A percentile compares a stretch with the other conserved stretches of the same genome.
Evolutionary conservation across 2,113 vertebrate genomes (phyloP).

Genomic region (Sinocyclocheilus rhinocerous): DNA sequence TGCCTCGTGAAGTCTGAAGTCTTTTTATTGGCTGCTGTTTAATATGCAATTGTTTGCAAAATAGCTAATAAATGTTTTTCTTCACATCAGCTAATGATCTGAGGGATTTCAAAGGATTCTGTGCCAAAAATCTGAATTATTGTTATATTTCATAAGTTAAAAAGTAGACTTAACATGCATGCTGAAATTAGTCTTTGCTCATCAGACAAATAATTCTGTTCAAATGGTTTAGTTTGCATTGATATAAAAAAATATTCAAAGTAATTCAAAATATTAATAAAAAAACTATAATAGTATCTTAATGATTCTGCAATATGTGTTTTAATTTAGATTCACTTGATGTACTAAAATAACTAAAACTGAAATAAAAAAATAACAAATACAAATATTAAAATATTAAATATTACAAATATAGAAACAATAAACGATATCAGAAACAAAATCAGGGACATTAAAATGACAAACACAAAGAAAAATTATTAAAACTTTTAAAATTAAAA

Average conservation of each 20-base stretch:
- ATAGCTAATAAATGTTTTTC: background rate
- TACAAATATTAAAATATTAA: no score
- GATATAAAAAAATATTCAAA: background rate
- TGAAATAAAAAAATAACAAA: no score
- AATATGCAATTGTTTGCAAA: background rate
- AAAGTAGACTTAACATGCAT: background rate
- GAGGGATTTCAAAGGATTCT: background rate
- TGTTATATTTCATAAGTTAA: background rate
- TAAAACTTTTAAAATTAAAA: no score
- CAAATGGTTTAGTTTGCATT: background rate
- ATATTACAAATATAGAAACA: no score
- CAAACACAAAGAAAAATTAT: no score
- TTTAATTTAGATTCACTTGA: no score
- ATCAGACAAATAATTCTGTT: background rate
- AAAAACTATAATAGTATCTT: no score
- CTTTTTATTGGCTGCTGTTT: background rate
- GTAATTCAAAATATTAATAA: no score
- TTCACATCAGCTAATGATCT: background rate
- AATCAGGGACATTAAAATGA: no score
- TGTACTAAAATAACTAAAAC: no score
- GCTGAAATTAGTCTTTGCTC: background rate
- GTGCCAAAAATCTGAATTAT: background rate
- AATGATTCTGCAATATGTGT: no score
- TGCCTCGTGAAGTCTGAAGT: background rate
- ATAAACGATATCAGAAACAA: no score